Evolutionary conservation across 2,888 invertebrate species (phyloP), one percentile per base, ranked within the genome.

Genomic region (Unio pictorum): DNA sequence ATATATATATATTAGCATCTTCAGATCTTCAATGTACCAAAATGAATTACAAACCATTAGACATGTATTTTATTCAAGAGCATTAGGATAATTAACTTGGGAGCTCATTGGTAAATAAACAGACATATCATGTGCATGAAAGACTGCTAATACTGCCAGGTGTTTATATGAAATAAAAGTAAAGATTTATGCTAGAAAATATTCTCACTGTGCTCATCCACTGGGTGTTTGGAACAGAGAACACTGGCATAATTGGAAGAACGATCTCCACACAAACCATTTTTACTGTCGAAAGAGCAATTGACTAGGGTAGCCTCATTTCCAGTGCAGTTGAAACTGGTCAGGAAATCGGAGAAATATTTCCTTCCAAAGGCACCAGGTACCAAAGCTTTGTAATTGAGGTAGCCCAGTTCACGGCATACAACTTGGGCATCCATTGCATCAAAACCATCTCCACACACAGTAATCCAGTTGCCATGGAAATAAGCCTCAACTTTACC

Each of bases 281-380:
- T 64, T 11, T 45, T 45, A 34, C 72, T 74, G 18, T 71, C 54
- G 61, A 72, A 78, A 5, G 67, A 69, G 67, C 83, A 84, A 20
- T 73, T 60, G 18, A 75, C 76, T 4, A 84, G 72, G 3, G 81
- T 73, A 20, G 63, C 64, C 66, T 85, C 85, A 7, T 54, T 64
- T 3, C 84, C 85, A 0, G 82, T 78, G 72, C 95, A 95, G 74
- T 92, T 81, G 55, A 88, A 75, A 20, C 81, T 79, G 20, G 81
- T 76, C 28, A 88, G 75, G 68, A 74, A 80, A 15, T 74, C 68
- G 0, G 75, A 70, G 62, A 75, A 76, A 61, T 81, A 80, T 15
- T 78, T 67, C 8, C 74, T 70, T 11, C 83, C 84, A 73, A 83
- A 81, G 7, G 81, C 79, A 60, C 68, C 74, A 45, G 82, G 78